Percentiles rank a stretch among this genome's conserved stretches.
These are phyloP conservation scores for Cerastis leucographa DNA, from an alignment of 2,888 invertebrate species.

Conservation along the genomic window DNA sequence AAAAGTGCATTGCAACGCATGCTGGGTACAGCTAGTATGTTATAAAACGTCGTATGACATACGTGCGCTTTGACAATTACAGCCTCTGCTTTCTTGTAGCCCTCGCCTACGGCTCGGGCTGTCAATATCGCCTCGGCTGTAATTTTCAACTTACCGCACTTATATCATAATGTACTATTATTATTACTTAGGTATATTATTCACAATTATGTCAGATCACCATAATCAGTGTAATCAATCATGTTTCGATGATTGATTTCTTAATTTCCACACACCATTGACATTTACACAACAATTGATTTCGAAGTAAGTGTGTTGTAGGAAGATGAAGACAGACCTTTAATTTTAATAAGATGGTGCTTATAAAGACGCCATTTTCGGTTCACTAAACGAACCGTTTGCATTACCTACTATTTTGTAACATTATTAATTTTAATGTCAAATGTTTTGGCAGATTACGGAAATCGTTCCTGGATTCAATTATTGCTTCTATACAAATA, in stretches of 20 bases:
- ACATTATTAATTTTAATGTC: background rate
- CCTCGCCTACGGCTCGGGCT: no score
- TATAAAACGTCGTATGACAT: no score
- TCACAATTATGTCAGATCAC: slow-evolving; percentile 35
- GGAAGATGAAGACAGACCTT: background rate
- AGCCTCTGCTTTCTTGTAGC: no score
- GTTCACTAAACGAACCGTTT: background rate
- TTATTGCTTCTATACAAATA: no score
- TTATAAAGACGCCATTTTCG: background rate
- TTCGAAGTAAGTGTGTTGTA: background rate
- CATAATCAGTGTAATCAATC: slow-evolving; percentile 29
- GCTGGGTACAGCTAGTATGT: no score
- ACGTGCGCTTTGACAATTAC: no score
- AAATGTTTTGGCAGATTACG: slow-evolving; percentile 5
- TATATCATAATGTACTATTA: no score
- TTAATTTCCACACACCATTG: slow-evolving; percentile 20
- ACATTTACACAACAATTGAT: slow-evolving; percentile 40
- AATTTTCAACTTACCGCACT: no score
- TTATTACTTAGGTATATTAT: no score
- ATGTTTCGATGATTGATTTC: slow-evolving; percentile 34
- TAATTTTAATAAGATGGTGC: background rate
- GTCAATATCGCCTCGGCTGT: no score
- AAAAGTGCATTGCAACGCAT: no score
- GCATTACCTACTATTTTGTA: background rate
- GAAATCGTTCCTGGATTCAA: background rate